Evolutionary conservation across 2,797 vertebrate species (phyloP).

Genomic region (Anguilla anguilla): DNA sequence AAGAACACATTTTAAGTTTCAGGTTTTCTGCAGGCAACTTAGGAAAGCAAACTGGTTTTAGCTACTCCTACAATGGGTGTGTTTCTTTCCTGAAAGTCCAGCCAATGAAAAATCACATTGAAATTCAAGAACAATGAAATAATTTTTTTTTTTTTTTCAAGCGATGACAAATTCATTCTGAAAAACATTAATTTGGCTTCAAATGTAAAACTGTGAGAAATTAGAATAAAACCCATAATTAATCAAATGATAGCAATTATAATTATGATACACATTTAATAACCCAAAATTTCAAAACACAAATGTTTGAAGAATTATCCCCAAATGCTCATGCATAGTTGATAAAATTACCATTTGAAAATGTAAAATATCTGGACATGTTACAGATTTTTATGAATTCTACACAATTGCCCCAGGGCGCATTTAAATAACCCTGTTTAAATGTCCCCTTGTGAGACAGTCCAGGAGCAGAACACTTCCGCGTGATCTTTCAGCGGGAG

Average conservation of each 20-base stretch:
- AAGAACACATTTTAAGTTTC: background rate
- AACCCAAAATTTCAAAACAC: background rate
- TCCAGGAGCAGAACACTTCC: background rate
- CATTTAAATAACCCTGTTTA: background rate
- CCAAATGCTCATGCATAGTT: background rate
- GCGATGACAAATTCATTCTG: too few species aligned
- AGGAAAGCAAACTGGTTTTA: too few species aligned
- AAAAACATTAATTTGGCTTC: too few species aligned
- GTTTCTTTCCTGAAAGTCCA: background rate
- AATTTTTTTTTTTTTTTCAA: too few species aligned
- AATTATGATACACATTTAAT: background rate
- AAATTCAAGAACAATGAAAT: too few species aligned
- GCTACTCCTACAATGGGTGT: background rate
- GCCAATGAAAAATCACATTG: background rate
- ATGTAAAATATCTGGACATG: background rate
- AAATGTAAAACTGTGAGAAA: background rate
- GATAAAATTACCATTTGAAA: background rate
- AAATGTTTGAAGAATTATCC: background rate
- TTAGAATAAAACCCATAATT: background rate
- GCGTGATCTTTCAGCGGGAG: conserved; percentile 22
- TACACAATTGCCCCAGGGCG: background rate
- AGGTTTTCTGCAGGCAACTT: background rate
- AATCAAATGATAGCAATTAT: too few species aligned
- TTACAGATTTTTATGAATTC: too few species aligned
- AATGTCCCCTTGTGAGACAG: background rate